A percentile compares a stretch with the other conserved stretches of the same genome.
Evolutionary conservation across 2,797 vertebrate genomes (phyloP).

Genomic region (Sebastes baramenuke): DNA sequence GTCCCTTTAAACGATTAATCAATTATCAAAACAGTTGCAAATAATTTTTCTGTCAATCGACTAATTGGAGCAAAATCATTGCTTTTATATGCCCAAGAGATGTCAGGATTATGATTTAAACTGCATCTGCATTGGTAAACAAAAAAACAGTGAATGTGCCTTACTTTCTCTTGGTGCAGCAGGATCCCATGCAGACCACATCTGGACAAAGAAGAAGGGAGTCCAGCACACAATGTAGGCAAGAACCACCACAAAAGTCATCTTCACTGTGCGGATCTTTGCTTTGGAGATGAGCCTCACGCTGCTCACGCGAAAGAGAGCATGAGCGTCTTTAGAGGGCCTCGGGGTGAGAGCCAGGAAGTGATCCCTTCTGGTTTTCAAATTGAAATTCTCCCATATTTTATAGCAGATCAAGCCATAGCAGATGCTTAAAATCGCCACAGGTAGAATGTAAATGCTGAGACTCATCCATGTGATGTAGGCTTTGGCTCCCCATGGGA

Average conservation of each 20-base stretch:
- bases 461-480: slow-evolving; percentile 98
- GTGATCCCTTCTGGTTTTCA: slow-evolving; percentile 87
- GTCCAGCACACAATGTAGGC: slow-evolving; percentile 98
- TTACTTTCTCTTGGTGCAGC: slow-evolving; percentile 94
- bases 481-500: slow-evolving; percentile 95
- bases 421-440: slow-evolving; percentile 90
- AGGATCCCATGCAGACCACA: slow-evolving; percentile 98
- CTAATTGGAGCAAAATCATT: not conserved
- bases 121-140: not conserved
- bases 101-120: not conserved
- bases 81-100: not conserved
- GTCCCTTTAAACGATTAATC: too few species aligned
- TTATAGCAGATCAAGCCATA: slow-evolving; percentile 97
- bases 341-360: slow-evolving; percentile 71
- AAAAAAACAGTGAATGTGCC: not conserved
- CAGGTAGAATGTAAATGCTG: slow-evolving; percentile 93
- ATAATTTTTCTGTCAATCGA: too few species aligned
- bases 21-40: too few species aligned
- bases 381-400: slow-evolving; percentile 96
- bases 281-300: slow-evolving; percentile 95
- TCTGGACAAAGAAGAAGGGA: slow-evolving; percentile 98
- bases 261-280: slow-evolving; percentile 97
- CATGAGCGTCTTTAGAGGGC: slow-evolving; percentile 60
- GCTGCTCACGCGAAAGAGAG: slow-evolving; percentile 92
- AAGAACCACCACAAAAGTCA: slow-evolving; percentile 97